These are phyloP conservation scores for Euphydryas editha DNA, from an alignment of 2,888 invertebrate species.

Conservation along the genomic window DNA sequence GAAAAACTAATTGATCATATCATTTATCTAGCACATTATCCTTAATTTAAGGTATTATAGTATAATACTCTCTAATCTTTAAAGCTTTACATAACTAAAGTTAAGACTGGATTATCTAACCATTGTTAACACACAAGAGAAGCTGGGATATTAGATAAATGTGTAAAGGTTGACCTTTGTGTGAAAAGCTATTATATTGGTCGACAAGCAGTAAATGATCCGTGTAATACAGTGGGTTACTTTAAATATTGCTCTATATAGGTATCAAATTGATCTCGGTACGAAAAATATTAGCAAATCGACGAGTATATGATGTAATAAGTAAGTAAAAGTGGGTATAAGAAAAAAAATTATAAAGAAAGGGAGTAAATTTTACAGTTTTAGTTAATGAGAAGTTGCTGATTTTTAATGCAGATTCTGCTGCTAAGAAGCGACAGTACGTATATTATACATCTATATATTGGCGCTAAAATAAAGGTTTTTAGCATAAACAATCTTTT, in stretches of 20 bases:
- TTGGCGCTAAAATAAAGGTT: too few relatives aligned
- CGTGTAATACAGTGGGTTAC: conserved; percentile 4
- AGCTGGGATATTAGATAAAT: conserved; percentile 3
- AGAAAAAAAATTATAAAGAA: too few relatives aligned
- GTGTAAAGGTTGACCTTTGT: conserved; percentile 1
- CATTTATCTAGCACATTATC: background rate
- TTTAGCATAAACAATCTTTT: too few relatives aligned
- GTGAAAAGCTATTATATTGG: conserved; percentile 5
- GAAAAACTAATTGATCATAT: too few relatives aligned
- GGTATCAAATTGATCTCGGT: background rate
- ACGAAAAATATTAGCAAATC: background rate
- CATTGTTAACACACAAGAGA: conserved; percentile 14
- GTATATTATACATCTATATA: too few relatives aligned
- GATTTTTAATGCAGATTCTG: too few relatives aligned
- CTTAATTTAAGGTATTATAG: background rate
- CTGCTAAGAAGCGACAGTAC: too few relatives aligned
- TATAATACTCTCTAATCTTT: background rate
- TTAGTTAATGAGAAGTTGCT: too few relatives aligned
- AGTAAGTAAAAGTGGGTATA: background rate
- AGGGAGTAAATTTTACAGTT: too few relatives aligned
- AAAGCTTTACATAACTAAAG: background rate
- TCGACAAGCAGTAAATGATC: conserved; percentile 18
- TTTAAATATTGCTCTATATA: conserved; percentile 16
- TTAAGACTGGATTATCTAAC: conserved; percentile 5
- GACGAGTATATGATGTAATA: background rate